A percentile compares a stretch with the other conserved stretches of the same genome.
Evolutionary conservation across 1,140 invertebrate species (phyloP).

Genomic region (Trinorchestia longiramus): DNA sequence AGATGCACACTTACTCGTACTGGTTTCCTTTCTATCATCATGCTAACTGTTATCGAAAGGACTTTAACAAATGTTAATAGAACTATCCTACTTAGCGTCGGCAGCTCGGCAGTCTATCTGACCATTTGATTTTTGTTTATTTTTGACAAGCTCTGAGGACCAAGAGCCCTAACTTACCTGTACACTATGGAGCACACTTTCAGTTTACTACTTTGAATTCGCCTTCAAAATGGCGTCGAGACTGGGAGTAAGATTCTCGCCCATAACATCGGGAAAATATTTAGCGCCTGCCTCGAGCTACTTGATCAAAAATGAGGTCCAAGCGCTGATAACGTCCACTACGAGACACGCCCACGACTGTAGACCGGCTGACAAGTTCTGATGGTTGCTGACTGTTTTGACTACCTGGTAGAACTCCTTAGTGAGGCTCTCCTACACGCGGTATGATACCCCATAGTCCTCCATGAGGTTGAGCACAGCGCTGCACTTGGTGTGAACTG

Average conservation of each 20-base stretch:
- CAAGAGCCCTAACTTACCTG: not conserved
- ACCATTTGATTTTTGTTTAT: not conserved
- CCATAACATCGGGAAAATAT: constrained; percentile 12
- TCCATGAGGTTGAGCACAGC: not conserved
- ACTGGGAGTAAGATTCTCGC: not conserved
- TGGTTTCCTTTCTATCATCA: not conserved
- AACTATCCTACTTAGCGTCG: not conserved
- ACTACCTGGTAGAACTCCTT: not conserved
- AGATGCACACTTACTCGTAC: not conserved
- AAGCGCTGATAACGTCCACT: not conserved
- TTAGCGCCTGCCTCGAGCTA: not conserved
- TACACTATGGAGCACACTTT: not conserved
- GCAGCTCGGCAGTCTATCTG: not conserved
- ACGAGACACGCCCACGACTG: not conserved
- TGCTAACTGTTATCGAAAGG: not conserved
- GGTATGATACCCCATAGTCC: not conserved
- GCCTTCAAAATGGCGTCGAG: not conserved
- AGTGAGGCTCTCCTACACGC: not conserved
- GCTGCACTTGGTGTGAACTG: not conserved
- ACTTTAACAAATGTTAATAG: not conserved
- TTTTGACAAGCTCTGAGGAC: not conserved
- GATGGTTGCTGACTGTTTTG: not conserved
- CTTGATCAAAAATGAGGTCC: not conserved
- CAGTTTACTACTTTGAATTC: not conserved
- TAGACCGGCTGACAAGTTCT: not conserved